Evolutionary conservation across 2,888 invertebrate species (phyloP), one percentile per base, ranked within the genome.

Genomic region (Gastrophysa polygoni): DNA sequence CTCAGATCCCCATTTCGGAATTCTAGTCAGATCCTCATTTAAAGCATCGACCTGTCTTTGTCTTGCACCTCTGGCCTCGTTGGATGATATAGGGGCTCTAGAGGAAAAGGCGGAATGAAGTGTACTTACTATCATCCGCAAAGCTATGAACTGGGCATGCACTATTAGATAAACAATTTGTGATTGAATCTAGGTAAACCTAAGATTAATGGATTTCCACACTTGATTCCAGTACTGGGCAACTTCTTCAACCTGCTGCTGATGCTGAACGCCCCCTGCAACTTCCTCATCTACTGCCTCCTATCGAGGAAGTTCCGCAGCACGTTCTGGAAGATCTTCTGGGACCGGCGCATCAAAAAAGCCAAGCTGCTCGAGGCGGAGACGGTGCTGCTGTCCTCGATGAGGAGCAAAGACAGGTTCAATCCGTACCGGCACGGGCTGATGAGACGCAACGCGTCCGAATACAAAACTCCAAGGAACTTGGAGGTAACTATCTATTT

Each of bases 221-320:
- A 14, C 5, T 60, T 63, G 59, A 60, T 73, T 74, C 62, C 71
- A 75, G 87, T 86, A 51, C 81, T 89, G n/a, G 90, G 89, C 18
- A 91, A 91, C 80, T 83, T 91, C 47, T 89, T 88, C 77, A 92
- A 92, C 77, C 83, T 91, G 48, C 81, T 92, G 59, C 84, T 89
- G 18, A 86, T 88, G 60, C 81, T 91, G 59, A 91, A 92, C 81
- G 89, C 91, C 6, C 88, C 91, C 0, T 87, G 87, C 51, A 92
- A 92, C 82, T 92, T 92, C 80, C 82, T 92, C 69, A 83, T 92
- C 63, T 92, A 92, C 78, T 91, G 91, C 71, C 88, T 89, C 48
- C 86, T 93, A 76, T 90, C 90, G 68, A 88, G 89, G 75, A 89
- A 90, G 73, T 92, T 91, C 80, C 83, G 91, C 47, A 84, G 85